phyloP scores from a whole-genome alignment of 2,797 vertebrate genomes.

The Fundulus diaphanus region DNA sequence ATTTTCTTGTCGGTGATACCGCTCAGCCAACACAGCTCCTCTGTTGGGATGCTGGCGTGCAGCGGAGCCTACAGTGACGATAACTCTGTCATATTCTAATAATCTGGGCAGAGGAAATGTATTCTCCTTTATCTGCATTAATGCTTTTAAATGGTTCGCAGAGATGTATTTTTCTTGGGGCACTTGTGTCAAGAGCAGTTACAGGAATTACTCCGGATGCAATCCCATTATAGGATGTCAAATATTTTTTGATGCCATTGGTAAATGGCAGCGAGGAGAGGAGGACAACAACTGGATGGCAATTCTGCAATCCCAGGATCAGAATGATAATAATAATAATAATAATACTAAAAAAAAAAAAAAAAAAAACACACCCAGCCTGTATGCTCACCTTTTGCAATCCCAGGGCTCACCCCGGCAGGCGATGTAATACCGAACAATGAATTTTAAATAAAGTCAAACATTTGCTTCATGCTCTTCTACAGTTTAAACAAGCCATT shows the following conservation, averaged over 20 bases:
- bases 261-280: conserved; percentile 74
- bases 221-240: conserved; percentile 78
- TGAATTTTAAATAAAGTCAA: conserved; percentile 85
- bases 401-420: conserved; percentile 70
- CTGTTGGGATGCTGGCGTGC: conserved; percentile 36
- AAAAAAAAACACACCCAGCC: conserved; percentile 55
- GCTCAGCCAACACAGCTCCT: conserved; percentile 33
- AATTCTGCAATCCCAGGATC: conserved; percentile 71
- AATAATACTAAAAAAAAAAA: background rate
- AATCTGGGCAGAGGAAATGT: conserved; percentile 34
- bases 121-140: conserved; percentile 73
- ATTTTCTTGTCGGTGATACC: conserved; percentile 25
- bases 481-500: conserved; percentile 84
- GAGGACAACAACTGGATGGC: conserved; percentile 66
- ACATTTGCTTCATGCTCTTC: conserved; percentile 83
- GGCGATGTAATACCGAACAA: conserved; percentile 78
- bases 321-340: conserved; percentile 54
- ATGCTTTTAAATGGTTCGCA: conserved; percentile 71
- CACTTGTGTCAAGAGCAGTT: conserved; percentile 80
- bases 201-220: conserved; percentile 73
- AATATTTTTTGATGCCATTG: conserved; percentile 79
- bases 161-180: conserved; percentile 82
- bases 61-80: conserved; percentile 34
- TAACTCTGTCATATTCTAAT: conserved; percentile 55
- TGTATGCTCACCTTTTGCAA: conserved; percentile 72